Conservation (phyloP, 2,113 vertebrate species). For the Recurvirostra avosetta region DNA sequence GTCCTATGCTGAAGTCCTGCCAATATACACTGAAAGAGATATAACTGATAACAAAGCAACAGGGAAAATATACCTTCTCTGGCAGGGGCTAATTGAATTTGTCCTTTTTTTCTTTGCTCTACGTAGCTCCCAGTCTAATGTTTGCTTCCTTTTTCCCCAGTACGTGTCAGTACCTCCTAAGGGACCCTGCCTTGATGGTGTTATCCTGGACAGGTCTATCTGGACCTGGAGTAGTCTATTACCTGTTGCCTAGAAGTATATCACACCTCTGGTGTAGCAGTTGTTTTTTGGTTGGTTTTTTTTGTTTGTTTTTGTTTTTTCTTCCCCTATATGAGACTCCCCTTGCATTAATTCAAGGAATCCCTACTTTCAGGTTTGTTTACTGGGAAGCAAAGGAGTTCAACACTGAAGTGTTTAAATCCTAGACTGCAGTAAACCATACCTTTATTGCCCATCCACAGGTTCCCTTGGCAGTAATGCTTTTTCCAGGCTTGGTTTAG, state of each 20-base stretch:
- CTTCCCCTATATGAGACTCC: neutral
- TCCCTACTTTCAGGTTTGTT: neutral
- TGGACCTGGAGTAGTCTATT: neutral
- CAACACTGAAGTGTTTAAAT: neutral
- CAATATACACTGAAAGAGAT: neutral
- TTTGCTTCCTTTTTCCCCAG: neutral
- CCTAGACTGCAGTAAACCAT: neutral
- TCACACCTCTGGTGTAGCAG: neutral
- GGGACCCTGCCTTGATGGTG: neutral
- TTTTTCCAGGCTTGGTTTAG: neutral
- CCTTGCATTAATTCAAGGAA: neutral
- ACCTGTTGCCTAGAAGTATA: neutral
- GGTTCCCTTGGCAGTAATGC: neutral
- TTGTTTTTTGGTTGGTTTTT: neutral
- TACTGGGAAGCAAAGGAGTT: neutral
- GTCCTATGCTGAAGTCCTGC: neutral
- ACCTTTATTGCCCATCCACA: neutral
- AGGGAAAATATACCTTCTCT: neutral
- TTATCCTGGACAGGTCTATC: neutral
- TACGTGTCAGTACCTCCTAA: neutral
- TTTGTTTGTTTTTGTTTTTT: neutral
- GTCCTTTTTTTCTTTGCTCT: neutral
- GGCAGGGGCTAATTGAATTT: neutral
- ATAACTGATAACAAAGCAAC: neutral
- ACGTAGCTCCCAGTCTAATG: neutral